These are phyloP conservation scores for Augochlora pura DNA, from an alignment of 1,140 invertebrate species.

Conservation along the genomic window DNA sequence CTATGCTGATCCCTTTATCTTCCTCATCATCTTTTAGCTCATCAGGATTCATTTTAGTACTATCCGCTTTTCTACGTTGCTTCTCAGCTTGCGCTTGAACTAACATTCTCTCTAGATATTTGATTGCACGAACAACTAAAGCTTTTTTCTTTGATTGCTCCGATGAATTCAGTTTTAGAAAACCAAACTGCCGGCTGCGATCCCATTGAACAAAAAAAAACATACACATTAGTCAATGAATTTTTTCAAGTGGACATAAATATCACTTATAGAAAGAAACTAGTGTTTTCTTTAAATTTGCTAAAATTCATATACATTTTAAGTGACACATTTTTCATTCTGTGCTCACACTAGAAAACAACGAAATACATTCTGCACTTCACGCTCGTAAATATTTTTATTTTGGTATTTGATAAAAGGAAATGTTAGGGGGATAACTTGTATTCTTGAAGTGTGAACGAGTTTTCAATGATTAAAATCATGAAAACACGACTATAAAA, in stretches of 20 bases:
- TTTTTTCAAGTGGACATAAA: neutral
- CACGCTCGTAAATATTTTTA: neutral
- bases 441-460: neutral
- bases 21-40: constrained; percentile 80
- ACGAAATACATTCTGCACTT: neutral
- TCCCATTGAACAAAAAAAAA: constrained; percentile 44
- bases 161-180: constrained; percentile 87
- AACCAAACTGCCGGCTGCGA: constrained; percentile 92
- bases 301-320: neutral
- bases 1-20: constrained; percentile 87
- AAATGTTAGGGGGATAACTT: neutral
- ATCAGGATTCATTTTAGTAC: constrained; percentile 79
- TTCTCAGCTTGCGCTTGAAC: constrained; percentile 87
- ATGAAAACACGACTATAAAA: neutral
- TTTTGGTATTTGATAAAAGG: neutral
- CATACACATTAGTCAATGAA: neutral
- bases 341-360: neutral
- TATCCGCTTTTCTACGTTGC: constrained; percentile 77
- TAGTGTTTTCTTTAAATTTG: neutral
- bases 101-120: constrained; percentile 91
- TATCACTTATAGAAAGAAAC: neutral
- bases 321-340: neutral
- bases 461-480: neutral
- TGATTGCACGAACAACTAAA: constrained; percentile 90
- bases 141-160: constrained; percentile 89